Base-by-base conservation (phyloP, 2,797 vertebrate genomes). In the Syngnathus rostellatus region DNA sequence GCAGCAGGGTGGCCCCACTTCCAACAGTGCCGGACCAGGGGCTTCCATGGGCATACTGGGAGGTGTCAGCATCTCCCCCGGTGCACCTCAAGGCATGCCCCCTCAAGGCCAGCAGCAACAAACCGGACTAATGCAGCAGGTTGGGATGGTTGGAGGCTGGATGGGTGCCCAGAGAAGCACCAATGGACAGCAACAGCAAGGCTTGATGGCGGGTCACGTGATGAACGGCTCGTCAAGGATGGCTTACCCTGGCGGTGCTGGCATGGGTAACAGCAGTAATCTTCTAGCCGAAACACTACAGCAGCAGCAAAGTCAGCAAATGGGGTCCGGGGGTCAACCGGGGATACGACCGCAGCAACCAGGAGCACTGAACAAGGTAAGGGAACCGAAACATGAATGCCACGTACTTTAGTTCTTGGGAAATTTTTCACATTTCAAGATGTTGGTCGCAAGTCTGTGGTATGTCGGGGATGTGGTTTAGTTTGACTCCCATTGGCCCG, bases 181-280 rank as follows among this genome's bases (percentile, higher is more conserved):
- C 1, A 85, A 90, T 83, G 94, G 88, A 77, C 88, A 86, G 78
- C 90, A 88, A 63, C 85, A 87, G 69, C 90, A 85, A 77, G 93
- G 93, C 64, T 92, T 97, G 87, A 93, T 98, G 88, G 95, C 93
- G 62, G 94, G 93, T 12, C 97, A 96, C 83, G 92, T 95, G 82
- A 93, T 98, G 91, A 99, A 99, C 37, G 97, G 97, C 75, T 95
- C 94, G 0, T 91, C 94, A 63, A 92, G 96, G 84, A 94, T 96
- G 83, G 91, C 92, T 0, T 99, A 95, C 77, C 84, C 92, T 1
- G 77, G 92, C 64, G 93, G 90, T 76, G 89, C 91, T 0, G 91
- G 89, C 68, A 92, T 97, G 89, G 91, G 92, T 55, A 91, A 76
- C 80, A 91, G 90, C 79, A 89, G 92, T 74, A 97, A 89, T 78